Base-by-base conservation (phyloP, 2,888 invertebrate species). In the Drosophila trichaetosa region DNA sequence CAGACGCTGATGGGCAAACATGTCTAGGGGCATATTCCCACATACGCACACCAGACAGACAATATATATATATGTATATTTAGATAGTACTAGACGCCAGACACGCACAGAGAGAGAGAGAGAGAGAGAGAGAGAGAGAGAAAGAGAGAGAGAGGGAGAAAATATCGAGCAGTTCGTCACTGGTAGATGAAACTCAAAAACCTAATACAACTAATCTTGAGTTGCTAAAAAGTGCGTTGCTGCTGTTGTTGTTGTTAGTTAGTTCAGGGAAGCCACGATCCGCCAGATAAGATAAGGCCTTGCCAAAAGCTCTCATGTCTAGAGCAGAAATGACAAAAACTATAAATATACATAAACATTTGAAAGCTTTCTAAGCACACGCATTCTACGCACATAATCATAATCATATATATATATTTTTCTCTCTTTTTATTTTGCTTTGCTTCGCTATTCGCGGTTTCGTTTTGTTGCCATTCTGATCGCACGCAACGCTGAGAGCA, bases 261-360 rank as follows among this genome's bases (percentile, higher is more conserved):
- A 69, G 71, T 87, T 73, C 78, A 38, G 64, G 63, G 85, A 79
- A 83, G 89, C 74, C 89, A 82, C 89, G 84, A 85, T 85, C 80
- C 65, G 62, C 29, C 77, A 75, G 85, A 87, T 85, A 80, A 85
- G 84, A 89, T 87, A 79, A 78, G 79, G 64, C 60, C 71, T 69
- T 67, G 69, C 67, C 63, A 57, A 70, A 73, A 81, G 62, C 70
- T 74, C 18, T 52, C 59, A 64, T 54, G 53, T 18, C 27, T 8
- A 13, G 36, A 7, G 13, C 31, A 31, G 58, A 18, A 36, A 27
- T 31, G 21, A 58, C 34, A 46, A 63, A 36, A 42, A 48, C 11
- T 38, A 60, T 11, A 2, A 4, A 21, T 13, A 24, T 51, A 33
- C 36, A 21, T 4, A 62, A 40, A 69, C 31, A 42, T 54, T 53